These are phyloP conservation scores for Amphipyra berbera DNA, from an alignment of 2,888 invertebrate species.

Conservation along the genomic window DNA sequence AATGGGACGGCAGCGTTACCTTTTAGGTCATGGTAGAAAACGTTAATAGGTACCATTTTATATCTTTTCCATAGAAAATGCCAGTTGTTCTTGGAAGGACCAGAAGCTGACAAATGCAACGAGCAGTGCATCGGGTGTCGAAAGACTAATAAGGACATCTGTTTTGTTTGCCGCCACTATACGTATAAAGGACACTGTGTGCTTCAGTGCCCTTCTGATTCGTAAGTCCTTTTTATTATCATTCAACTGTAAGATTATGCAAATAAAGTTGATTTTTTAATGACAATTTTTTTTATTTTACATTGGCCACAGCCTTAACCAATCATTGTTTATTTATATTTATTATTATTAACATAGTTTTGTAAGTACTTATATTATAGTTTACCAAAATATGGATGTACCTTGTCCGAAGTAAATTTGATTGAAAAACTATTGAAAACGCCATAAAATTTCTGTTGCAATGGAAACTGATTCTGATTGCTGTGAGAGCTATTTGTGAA, in stretches of 20 bases:
- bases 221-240: constrained; percentile 85
- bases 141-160: constrained; percentile 85
- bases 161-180: constrained; percentile 92
- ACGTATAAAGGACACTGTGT: constrained; percentile 90
- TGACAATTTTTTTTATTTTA: no score
- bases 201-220: constrained; percentile 91
- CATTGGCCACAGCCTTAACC: no score
- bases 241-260: neutral
- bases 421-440: neutral
- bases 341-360: no score
- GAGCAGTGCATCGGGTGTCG: constrained; percentile 95
- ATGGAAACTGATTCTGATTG: neutral
- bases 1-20: no score
- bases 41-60: no score
- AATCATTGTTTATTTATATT: no score
- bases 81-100: constrained; percentile 82
- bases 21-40: no score
- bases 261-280: neutral
- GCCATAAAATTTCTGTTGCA: neutral
- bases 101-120: constrained; percentile 90
- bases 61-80: constrained; percentile 77
- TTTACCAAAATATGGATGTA: no score
- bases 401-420: neutral
- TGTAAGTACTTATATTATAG: no score
- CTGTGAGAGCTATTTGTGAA: no score